phyloP scores from a whole-genome alignment of 1,140 invertebrate genomes.

The Cataglyphis hispanica region DNA sequence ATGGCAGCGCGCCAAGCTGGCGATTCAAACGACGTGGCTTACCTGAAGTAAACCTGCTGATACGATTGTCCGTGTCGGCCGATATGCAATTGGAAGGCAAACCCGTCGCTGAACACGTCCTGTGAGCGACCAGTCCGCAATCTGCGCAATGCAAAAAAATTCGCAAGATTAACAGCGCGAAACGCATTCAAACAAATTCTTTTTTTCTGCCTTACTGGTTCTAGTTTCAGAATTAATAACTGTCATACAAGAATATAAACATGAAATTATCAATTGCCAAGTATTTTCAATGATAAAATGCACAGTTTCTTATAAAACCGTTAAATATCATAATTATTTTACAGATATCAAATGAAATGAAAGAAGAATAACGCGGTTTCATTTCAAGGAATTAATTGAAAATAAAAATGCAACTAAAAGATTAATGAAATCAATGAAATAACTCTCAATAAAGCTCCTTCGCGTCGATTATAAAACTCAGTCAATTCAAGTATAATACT shows the following conservation, averaged over 20 bases:
- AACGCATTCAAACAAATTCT: constrained; percentile 2
- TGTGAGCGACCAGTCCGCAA: constrained; percentile 91
- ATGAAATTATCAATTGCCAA: background rate
- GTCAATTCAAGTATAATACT: background rate
- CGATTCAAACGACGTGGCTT: constrained; percentile 61
- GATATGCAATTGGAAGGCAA: constrained; percentile 86
- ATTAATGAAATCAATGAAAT: too few relatives aligned
- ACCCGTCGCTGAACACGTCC: constrained; percentile 90
- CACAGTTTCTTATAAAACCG: background rate
- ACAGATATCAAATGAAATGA: background rate
- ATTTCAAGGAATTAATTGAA: constrained; percentile 4
- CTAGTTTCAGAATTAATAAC: constrained; percentile 10
- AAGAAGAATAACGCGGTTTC: background rate
- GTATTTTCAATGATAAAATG: constrained; percentile 8
- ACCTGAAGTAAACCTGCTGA: constrained; percentile 83
- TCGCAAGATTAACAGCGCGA: constrained; percentile 40
- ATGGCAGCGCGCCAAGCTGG: background rate
- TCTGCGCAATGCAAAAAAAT: constrained; percentile 82
- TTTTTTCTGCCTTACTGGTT: background rate
- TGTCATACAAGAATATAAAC: constrained; percentile 18
- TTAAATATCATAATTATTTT: background rate
- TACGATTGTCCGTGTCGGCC: constrained; percentile 77
- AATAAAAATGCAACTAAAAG: too few relatives aligned
- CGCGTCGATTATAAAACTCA: background rate
- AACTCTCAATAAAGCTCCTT: constrained; percentile 1